These are phyloP conservation scores for Germaria angustata DNA, from an alignment of 2,888 invertebrate genomes.

Conservation along the genomic window DNA sequence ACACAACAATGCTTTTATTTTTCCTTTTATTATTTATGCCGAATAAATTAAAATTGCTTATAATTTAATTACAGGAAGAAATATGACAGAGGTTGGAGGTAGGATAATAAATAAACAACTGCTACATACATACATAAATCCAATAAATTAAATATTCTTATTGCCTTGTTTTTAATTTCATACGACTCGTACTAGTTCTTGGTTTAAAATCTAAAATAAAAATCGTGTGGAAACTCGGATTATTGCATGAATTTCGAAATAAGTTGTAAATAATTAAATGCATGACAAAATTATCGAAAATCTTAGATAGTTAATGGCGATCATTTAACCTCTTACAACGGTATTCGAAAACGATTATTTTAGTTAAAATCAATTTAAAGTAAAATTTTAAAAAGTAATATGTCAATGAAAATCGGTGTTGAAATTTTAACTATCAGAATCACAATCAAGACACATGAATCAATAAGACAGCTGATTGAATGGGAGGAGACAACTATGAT, in stretches of 20 bases:
- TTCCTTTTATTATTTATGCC: slow-evolving; percentile 29
- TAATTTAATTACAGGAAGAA: slow-evolving; percentile 83
- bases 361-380: too few relatives aligned
- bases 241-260: slow-evolving; percentile 14
- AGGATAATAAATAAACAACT: slow-evolving; percentile 77
- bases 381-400: too few relatives aligned
- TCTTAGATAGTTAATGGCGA: too few relatives aligned
- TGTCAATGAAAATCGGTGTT: too few relatives aligned
- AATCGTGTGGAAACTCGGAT: not conserved
- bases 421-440: too few relatives aligned
- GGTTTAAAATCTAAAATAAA: not conserved
- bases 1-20: slow-evolving; percentile 20
- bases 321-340: too few relatives aligned
- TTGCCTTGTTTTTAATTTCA: slow-evolving; percentile 8
- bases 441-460: too few relatives aligned
- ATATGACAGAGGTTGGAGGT: slow-evolving; percentile 89
- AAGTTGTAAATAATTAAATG: not conserved
- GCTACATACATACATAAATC: slow-evolving; percentile 15
- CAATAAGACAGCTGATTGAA: too few relatives aligned
- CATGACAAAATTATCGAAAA: not conserved
- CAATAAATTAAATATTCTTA: not conserved
- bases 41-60: slow-evolving; percentile 54
- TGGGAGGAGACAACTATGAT: too few relatives aligned
- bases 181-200: slow-evolving; percentile 4
- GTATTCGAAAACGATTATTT: too few relatives aligned